A percentile compares a stretch with the other conserved stretches of the same genome.
Evolutionary conservation across 2,888 invertebrate species (phyloP).

Genomic region (Ashinkailepas kermadecensis): DNA sequence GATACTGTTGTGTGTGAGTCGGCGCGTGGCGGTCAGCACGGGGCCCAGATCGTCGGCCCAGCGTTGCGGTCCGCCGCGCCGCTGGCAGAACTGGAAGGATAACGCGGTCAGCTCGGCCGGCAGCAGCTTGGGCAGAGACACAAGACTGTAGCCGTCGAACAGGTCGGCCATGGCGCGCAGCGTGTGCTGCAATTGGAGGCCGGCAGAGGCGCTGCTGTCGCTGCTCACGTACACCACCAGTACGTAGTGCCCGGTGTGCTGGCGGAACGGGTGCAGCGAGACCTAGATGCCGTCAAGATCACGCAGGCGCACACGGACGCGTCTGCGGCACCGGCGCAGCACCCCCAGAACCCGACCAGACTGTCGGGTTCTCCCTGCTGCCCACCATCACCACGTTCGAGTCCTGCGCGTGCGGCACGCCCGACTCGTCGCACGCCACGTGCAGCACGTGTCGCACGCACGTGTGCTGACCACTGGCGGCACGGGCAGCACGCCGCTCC

Average conservation of each 20-base stretch:
- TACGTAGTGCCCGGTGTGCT: neutral
- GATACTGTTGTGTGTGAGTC: neutral
- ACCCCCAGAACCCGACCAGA: neutral
- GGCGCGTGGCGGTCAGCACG: neutral
- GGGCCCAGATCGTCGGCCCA: neutral
- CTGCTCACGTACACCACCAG: conserved; percentile 9
- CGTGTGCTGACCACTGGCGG: too few species aligned
- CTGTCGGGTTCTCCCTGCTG: neutral
- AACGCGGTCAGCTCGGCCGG: neutral
- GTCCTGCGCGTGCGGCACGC: neutral
- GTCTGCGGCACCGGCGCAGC: neutral
- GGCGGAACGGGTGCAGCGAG: neutral
- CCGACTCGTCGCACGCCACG: neutral
- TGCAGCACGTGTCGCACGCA: neutral
- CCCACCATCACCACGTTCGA: conserved; percentile 6
- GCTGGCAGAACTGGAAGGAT: neutral
- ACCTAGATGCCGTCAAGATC: neutral
- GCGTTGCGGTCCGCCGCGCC: neutral
- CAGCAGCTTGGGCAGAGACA: conserved; percentile 2
- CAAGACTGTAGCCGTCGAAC: conserved; percentile 16
- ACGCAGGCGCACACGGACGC: neutral
- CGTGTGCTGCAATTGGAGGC: neutral
- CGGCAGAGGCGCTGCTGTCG: neutral
- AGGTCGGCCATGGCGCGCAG: conserved; percentile 3
- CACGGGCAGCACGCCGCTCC: too few species aligned